phyloP scores from a whole-genome alignment of 2,797 vertebrate species.

The Coregonus suidteri region DNA sequence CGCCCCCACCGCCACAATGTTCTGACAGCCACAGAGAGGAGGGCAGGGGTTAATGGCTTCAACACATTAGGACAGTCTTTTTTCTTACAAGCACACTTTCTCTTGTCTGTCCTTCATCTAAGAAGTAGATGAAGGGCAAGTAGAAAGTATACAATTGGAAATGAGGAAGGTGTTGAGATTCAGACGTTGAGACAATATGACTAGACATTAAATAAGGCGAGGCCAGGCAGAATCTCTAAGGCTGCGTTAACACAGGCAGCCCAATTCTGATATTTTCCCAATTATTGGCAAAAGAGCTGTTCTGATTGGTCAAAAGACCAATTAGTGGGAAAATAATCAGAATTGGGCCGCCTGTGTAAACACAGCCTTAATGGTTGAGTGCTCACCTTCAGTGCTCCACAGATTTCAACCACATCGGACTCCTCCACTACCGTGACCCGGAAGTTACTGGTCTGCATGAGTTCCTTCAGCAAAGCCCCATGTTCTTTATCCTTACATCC shows the following conservation, averaged over 20 bases:
- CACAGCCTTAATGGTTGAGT: background rate
- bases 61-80: background rate
- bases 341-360: background rate
- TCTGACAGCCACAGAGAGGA: conserved; percentile 69
- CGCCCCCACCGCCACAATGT: conserved; percentile 91
- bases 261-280: background rate
- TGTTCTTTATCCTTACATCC: conserved; percentile 86
- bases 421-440: conserved; percentile 91
- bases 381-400: conserved; percentile 94
- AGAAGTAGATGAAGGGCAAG: background rate
- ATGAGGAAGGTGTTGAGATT: too few species aligned
- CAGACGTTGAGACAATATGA: too few species aligned
- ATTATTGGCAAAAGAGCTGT: background rate
- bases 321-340: background rate
- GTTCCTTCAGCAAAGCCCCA: conserved; percentile 86
- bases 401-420: conserved; percentile 94
- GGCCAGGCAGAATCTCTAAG: background rate
- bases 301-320: background rate
- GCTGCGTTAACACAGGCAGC: background rate
- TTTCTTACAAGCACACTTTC: background rate
- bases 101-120: background rate
- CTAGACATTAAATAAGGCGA: background rate
- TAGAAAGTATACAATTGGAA: background rate
- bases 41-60: background rate
- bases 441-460: conserved; percentile 94